Conservation (phyloP, 2,113 vertebrate species). For the Cyprinodon variegatus region DNA sequence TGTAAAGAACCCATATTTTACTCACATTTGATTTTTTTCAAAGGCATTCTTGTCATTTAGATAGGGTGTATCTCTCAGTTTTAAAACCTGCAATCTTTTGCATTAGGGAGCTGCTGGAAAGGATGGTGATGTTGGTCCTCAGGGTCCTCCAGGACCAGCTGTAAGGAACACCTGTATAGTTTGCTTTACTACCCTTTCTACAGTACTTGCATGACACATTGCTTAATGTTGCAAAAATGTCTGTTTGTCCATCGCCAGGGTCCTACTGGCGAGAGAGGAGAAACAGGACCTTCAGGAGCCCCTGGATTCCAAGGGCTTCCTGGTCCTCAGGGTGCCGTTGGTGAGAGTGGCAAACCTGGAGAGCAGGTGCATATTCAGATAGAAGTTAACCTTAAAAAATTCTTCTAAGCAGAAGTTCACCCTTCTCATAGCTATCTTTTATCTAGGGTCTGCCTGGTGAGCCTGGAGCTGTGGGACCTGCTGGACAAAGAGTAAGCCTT, state of each 20-base stretch:
- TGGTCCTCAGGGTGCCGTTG: constrained; percentile 91
- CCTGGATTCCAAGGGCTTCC: constrained; percentile 96
- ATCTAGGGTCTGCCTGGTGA: constrained; percentile 89
- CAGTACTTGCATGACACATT: neutral
- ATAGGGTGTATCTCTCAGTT: neutral
- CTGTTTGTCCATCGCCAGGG: constrained; percentile 78
- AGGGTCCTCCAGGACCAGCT: constrained; percentile 88
- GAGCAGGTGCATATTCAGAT: constrained; percentile 86
- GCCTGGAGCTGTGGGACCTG: constrained; percentile 84
- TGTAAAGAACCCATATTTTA: constrained; percentile 78
- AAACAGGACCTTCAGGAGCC: constrained; percentile 87
- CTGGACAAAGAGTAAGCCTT: constrained; percentile 90
- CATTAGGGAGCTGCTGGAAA: constrained; percentile 91
- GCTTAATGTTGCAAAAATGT: neutral
- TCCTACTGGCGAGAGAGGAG: constrained; percentile 94
- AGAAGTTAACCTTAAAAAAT: neutral
- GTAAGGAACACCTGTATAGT: constrained; percentile 79
- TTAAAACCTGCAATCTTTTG: constrained; percentile 37
- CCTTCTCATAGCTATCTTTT: neutral
- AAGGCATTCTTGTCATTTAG: neutral
- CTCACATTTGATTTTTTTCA: neutral
- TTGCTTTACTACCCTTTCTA: neutral
- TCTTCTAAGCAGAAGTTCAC: neutral
- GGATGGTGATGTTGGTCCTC: constrained; percentile 93
- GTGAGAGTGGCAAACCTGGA: constrained; percentile 91